phyloP scores from a whole-genome alignment of 2,888 invertebrate species.

The Drosophila aldrichi region DNA sequence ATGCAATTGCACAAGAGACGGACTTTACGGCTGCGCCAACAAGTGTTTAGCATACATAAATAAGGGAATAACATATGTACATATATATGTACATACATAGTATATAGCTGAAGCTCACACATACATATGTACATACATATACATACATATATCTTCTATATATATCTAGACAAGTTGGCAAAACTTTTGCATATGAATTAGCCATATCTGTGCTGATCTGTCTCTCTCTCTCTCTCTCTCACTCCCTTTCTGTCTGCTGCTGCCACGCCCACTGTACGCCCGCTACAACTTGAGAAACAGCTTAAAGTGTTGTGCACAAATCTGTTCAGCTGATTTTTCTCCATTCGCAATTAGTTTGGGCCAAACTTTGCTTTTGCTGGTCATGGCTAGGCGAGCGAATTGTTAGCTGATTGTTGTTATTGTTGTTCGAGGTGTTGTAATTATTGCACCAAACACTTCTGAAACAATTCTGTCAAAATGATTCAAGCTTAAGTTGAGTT shows the following conservation, averaged over 20 bases:
- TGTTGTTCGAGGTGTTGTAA: conserved; percentile 24
- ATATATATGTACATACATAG: background rate
- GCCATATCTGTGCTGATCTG: background rate
- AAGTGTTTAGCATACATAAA: conserved; percentile 2
- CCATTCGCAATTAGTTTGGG: conserved; percentile 11
- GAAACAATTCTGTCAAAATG: conserved; percentile 58
- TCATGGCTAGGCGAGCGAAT: conserved; percentile 35
- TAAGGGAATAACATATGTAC: background rate
- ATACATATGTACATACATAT: background rate
- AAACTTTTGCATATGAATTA: conserved; percentile 66
- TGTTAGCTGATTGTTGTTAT: background rate
- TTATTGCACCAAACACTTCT: conserved; percentile 30
- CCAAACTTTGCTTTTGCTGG: conserved; percentile 31
- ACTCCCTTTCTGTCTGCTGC: conserved; percentile 1
- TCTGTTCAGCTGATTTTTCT: background rate
- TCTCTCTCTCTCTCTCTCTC: too few species aligned
- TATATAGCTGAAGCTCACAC: conserved; percentile 2
- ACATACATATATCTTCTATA: background rate
- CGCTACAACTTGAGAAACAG: background rate
- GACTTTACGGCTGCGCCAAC: background rate
- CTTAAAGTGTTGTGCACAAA: background rate
- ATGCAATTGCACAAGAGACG: background rate
- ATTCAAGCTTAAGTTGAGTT: conserved; percentile 14
- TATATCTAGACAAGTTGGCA: conserved; percentile 16
- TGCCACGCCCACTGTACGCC: background rate